Evolutionary conservation across 2,888 invertebrate genomes (phyloP), one percentile per base, ranked within the genome.

Genomic region (Alitta virens): DNA sequence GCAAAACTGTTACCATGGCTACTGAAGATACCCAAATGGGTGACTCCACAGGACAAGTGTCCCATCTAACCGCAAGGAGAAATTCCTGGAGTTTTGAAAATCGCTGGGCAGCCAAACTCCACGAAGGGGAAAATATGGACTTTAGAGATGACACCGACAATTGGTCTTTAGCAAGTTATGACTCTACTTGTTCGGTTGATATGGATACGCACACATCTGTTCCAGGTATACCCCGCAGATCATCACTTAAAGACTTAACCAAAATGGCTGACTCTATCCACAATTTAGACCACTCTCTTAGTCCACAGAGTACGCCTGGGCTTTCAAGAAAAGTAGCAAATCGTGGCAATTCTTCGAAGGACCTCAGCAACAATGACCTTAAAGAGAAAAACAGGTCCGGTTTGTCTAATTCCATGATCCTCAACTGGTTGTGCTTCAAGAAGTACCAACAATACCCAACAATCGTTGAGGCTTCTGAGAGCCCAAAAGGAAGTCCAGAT

Each of bases 401-500:
- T 46, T 21, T 46, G 7, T 46, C 46, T 7, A n/a, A 46, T 46
- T 46, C 46, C n/a, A 46, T 46, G 46, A 46, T 46, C n/a, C 46
- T 46, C 46, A 46, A 16, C n/a, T 46, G 46, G 46, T 46, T 46
- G 46, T 46, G 3, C n/a, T 46, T 46, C n/a, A 46, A 46, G n/a
- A 46, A 46, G 46, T 46, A 46, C 46, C 7, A 5, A 33, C 33
- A 33, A 7, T 33, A 33, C 12, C 46, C 46, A n/a, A 46, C 46
- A 7, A 46, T 46, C 3, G 21, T 3, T 46, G 46, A 46, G 21
- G 46, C 3, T 5, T n/a, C 18, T 7, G 46, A 46, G 21, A 46
- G 18, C 7, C 5, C 46, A 5, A 5, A 3, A 7, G n/a, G 5
- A 12, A 21, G 7, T 46, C 21, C 46, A 12, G 33, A 7, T 12